Conservation (phyloP, 2,888 invertebrate genomes). For the Beris chalybata region DNA sequence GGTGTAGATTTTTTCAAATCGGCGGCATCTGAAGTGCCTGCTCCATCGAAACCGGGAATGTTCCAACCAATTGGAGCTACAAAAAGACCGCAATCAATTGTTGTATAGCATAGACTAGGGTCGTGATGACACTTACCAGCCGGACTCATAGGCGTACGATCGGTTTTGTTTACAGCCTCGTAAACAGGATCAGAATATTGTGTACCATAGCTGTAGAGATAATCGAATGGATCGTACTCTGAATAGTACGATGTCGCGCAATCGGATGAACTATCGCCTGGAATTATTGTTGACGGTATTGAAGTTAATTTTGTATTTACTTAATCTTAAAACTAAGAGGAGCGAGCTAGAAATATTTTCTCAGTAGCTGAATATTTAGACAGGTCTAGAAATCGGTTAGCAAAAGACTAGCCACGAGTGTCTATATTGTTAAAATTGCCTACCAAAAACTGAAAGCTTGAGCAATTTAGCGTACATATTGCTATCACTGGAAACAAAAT, state of each 20-base stretch:
- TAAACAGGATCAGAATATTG: constrained; percentile 72
- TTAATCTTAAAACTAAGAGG: no score
- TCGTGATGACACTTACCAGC: constrained; percentile 43
- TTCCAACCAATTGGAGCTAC: constrained; percentile 53
- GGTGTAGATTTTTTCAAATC: constrained; percentile 49
- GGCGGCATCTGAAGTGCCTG: constrained; percentile 38
- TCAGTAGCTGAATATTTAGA: no score
- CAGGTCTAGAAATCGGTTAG: no score
- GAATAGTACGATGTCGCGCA: constrained; percentile 70
- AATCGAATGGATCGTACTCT: constrained; percentile 78
- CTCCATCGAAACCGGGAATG: constrained; percentile 30
- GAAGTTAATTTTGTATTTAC: no score
- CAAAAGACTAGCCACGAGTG: no score
- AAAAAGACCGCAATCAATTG: not conserved
- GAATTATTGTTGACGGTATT: constrained; percentile 44
- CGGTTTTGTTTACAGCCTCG: constrained; percentile 67
- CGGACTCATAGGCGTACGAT: constrained; percentile 59
- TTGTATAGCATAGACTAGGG: not conserved
- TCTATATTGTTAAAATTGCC: no score
- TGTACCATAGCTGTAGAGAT: constrained; percentile 67
- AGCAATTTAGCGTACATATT: no score
- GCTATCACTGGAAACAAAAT: no score
- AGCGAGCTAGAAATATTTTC: no score
- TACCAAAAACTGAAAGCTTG: no score
- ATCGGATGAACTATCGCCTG: constrained; percentile 62